phyloP scores from a whole-genome alignment of 2,797 vertebrate genomes.

The Philypnodon macrostomus region DNA sequence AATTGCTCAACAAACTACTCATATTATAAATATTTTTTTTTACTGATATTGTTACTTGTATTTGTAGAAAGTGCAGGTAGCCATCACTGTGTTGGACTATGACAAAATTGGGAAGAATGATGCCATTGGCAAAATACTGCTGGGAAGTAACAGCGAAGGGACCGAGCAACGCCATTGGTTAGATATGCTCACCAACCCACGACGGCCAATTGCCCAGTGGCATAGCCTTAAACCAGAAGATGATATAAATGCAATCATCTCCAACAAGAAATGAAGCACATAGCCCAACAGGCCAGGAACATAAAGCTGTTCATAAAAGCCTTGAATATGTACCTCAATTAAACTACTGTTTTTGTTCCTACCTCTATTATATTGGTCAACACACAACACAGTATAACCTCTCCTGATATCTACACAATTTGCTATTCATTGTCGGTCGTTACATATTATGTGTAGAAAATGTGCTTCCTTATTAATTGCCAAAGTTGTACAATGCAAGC shows the following conservation, averaged over 20 bases:
- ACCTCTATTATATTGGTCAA: constrained; percentile 26
- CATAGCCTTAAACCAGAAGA: constrained; percentile 91
- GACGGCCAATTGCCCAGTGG: constrained; percentile 97
- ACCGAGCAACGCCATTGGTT: constrained; percentile 94
- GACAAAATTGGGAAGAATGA: constrained; percentile 99
- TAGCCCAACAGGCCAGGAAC: not conserved
- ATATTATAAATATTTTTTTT: too few relatives aligned
- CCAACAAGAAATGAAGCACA: constrained; percentile 85
- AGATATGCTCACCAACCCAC: constrained; percentile 95
- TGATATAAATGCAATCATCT: constrained; percentile 88
- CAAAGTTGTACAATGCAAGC: too few relatives aligned
- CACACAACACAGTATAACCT: too few relatives aligned
- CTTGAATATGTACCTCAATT: constrained; percentile 33
- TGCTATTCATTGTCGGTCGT: too few relatives aligned
- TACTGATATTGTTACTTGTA: constrained; percentile 20
- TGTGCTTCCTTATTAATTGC: too few relatives aligned
- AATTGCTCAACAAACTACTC: too few relatives aligned
- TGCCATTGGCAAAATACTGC: constrained; percentile 94
- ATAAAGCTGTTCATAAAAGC: too few relatives aligned
- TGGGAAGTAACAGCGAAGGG: constrained; percentile 87
- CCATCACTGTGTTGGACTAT: constrained; percentile 97
- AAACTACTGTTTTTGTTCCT: constrained; percentile 18
- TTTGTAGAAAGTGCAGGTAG: constrained; percentile 91
- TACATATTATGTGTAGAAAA: too few relatives aligned
- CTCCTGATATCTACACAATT: too few relatives aligned